A percentile compares a stretch with the other conserved stretches of the same genome.
Conservation (phyloP, 2,888 invertebrate genomes). For the Willowsia nigromaculata region DNA sequence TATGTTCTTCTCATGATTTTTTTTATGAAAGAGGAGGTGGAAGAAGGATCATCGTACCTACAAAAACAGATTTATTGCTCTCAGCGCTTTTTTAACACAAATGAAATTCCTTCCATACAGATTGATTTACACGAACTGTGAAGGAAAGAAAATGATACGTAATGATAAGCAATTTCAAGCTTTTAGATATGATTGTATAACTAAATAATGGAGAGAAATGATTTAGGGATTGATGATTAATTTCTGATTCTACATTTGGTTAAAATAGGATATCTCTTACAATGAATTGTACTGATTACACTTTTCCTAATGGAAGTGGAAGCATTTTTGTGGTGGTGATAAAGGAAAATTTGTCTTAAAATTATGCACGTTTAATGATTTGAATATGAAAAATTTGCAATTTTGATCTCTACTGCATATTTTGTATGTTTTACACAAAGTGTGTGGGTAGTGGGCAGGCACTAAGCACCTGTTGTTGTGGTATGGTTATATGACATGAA, state of each 20-base stretch:
- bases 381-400: not conserved
- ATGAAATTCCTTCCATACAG: not conserved
- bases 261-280: not conserved
- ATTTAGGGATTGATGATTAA: constrained; percentile 52
- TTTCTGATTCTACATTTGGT: constrained; percentile 44
- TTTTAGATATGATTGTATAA: not conserved
- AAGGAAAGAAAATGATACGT: not conserved
- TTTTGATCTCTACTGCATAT: not conserved
- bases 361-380: not conserved
- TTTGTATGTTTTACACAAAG: no score
- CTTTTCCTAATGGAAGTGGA: constrained; percentile 3
- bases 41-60: not conserved
- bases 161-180: not conserved
- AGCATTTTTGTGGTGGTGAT: not conserved
- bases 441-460: not conserved
- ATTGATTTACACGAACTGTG: not conserved
- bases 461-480: not conserved
- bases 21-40: not conserved
- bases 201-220: not conserved
- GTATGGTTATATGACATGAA: not conserved
- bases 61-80: not conserved
- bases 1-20: not conserved
- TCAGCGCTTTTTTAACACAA: not conserved
- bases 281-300: constrained; percentile 25
- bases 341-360: not conserved